These are phyloP conservation scores for Exocentrus adspersus DNA, from an alignment of 2,888 invertebrate species.

Conservation along the genomic window DNA sequence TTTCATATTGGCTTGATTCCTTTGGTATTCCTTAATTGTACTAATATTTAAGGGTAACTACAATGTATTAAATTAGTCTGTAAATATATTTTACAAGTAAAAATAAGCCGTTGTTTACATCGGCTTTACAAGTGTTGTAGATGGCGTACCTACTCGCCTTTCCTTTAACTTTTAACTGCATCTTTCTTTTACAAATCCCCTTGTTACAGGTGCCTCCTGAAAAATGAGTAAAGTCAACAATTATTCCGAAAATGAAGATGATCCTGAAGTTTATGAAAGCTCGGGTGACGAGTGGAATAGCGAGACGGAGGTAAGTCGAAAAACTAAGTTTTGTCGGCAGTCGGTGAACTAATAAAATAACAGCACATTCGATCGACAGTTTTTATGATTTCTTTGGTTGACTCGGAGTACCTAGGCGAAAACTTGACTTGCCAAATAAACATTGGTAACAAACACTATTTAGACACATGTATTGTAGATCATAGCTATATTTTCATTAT, in stretches of 20 bases:
- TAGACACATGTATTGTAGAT: too few species aligned
- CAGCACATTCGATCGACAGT: too few species aligned
- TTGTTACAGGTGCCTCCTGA: not conserved
- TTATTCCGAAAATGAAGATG: slow-evolving; percentile 60
- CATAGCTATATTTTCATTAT: too few species aligned
- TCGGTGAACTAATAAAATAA: too few species aligned
- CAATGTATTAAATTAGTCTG: not conserved
- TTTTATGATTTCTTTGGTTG: too few species aligned
- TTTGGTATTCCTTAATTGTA: not conserved
- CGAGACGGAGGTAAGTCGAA: slow-evolving; percentile 35
- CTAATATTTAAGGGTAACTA: slow-evolving; percentile 2
- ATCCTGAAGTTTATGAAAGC: slow-evolving; percentile 59
- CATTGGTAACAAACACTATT: too few species aligned
- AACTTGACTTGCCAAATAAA: too few species aligned
- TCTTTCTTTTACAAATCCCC: slow-evolving; percentile 15
- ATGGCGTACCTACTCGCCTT: too few species aligned
- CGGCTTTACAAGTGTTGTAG: slow-evolving; percentile 4
- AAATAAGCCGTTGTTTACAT: not conserved
- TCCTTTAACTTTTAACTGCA: not conserved
- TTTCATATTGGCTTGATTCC: not conserved
- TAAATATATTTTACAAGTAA: not conserved
- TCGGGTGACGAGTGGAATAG: slow-evolving; percentile 59
- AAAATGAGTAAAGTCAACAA: slow-evolving; percentile 33
- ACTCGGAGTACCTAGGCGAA: too few species aligned
- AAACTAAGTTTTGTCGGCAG: too few species aligned